Evolutionary conservation across 2,888 invertebrate genomes (phyloP).

Genomic region (Chloromyia formosa): DNA sequence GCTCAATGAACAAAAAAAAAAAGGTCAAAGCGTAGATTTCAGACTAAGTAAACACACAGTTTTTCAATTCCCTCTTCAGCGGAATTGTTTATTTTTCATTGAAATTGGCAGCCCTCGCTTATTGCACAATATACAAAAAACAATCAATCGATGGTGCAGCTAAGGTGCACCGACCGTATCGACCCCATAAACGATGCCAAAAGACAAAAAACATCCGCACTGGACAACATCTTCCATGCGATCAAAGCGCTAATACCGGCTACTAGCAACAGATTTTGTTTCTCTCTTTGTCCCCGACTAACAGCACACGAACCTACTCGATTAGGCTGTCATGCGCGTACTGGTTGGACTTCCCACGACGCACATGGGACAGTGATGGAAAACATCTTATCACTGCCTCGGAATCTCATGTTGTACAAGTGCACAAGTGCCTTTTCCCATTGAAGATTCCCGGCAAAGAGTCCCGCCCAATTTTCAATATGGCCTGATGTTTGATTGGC

Average conservation of each 20-base stretch:
- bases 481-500: slow-evolving; percentile 58
- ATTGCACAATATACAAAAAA: no score
- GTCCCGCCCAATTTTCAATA: slow-evolving; percentile 58
- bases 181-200: background rate
- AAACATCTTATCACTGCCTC: background rate
- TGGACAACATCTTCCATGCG: slow-evolving; percentile 45
- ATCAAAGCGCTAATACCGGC: slow-evolving; percentile 53
- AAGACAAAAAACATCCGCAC: slow-evolving; percentile 1
- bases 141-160: background rate
- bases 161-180: slow-evolving; percentile 12
- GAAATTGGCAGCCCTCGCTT: no score
- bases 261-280: slow-evolving; percentile 52
- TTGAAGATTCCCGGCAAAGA: slow-evolving; percentile 22
- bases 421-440: background rate
- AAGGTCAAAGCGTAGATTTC: no score
- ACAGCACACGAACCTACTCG: background rate
- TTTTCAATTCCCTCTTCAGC: no score
- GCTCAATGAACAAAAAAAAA: no score
- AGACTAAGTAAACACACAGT: no score
- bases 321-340: slow-evolving; percentile 5
- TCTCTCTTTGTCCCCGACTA: background rate
- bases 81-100: no score
- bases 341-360: slow-evolving; percentile 10
- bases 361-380: background rate
- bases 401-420: background rate